Conservation (phyloP, 2,113 vertebrate genomes). For the Xiphophorus hellerii region DNA sequence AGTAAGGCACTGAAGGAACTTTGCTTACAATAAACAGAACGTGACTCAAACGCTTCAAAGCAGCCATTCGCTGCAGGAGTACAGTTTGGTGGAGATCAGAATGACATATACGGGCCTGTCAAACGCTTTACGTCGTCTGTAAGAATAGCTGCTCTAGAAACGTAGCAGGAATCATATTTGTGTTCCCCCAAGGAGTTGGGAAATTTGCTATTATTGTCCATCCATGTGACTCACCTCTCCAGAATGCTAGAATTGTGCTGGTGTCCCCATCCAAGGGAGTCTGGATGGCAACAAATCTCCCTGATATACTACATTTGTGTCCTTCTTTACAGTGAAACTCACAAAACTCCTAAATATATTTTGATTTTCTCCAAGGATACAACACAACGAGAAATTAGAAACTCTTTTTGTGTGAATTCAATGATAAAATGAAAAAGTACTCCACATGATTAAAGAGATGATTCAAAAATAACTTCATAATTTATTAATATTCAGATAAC, state of each 20-base stretch:
- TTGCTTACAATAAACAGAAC: background rate
- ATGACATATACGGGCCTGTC: constrained; percentile 1
- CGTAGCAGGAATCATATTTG: background rate
- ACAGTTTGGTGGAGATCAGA: background rate
- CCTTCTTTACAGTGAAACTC: constrained; percentile 16
- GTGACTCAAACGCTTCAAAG: background rate
- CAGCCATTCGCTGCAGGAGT: background rate
- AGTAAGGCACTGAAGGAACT: constrained; percentile 5
- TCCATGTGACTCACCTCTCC: constrained; percentile 31
- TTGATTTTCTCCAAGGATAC: constrained; percentile 16
- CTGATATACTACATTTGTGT: constrained; percentile 17
- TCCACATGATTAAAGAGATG: too few species aligned
- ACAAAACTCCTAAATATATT: background rate
- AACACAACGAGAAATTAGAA: background rate
- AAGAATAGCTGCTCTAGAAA: constrained; percentile 7
- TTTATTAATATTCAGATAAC: too few species aligned
- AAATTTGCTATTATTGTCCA: constrained; percentile 21
- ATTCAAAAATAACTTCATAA: too few species aligned
- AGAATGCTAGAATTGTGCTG: constrained; percentile 14
- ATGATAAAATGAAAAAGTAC: too few species aligned
- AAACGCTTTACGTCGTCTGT: constrained; percentile 9
- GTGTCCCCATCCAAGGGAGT: constrained; percentile 14
- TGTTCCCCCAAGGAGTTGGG: constrained; percentile 13
- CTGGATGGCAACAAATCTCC: constrained; percentile 1
- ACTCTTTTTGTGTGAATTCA: background rate